Evolutionary conservation across 2,888 invertebrate species (phyloP).

Genomic region (Strigamia crassipes): DNA sequence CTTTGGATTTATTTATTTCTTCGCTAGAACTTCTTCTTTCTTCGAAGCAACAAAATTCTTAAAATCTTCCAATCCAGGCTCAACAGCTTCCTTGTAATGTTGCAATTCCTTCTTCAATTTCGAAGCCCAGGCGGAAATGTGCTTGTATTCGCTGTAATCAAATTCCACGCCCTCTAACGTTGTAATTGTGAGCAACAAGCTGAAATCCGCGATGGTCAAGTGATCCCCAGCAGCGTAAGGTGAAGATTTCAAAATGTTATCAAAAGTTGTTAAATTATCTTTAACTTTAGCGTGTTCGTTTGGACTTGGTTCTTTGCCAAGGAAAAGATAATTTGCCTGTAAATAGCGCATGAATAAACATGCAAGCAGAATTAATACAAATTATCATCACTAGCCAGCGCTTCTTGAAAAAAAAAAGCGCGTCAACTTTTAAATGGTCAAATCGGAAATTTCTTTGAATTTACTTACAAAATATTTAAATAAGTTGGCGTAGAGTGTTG

Average conservation of each 20-base stretch:
- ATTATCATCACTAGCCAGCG: not conserved
- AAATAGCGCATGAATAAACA: not conserved
- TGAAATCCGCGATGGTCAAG: constrained; percentile 28
- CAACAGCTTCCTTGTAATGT: constrained; percentile 64
- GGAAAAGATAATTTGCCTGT: not conserved
- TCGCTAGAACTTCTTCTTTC: not conserved
- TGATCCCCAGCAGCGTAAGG: constrained; percentile 23
- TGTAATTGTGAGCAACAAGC: constrained; percentile 19
- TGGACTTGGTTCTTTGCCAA: constrained; percentile 12
- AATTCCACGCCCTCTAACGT: constrained; percentile 53
- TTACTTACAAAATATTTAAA: not conserved
- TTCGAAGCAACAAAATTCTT: not conserved
- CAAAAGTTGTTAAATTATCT: constrained; percentile 4
- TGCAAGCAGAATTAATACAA: not conserved
- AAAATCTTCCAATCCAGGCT: constrained; percentile 50
- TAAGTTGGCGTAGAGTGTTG: constrained; percentile 23
- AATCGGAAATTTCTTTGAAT: not conserved
- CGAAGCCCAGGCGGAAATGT: constrained; percentile 69
- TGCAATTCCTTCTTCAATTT: constrained; percentile 66
- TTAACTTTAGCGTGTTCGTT: not conserved
- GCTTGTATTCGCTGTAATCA: constrained; percentile 71
- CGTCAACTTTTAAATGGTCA: not conserved
- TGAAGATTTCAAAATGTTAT: not conserved
- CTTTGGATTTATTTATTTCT: not conserved
- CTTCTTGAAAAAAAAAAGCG: not conserved